Evolutionary conservation across 2,113 vertebrate species (phyloP).

Genomic region (Cyanoramphus novaezelandiae): DNA sequence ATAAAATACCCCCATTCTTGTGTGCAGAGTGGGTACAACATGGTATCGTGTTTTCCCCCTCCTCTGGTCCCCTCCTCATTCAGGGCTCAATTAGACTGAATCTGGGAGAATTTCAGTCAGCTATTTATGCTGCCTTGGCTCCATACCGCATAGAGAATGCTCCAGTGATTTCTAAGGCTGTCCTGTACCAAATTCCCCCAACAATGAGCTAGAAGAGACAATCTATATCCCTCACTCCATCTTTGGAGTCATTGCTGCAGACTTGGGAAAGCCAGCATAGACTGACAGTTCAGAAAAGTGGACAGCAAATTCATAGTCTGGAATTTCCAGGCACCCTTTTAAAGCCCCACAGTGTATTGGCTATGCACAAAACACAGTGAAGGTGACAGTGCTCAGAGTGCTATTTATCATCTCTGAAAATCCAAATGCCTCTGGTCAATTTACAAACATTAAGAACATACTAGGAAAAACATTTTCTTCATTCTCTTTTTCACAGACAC

Average conservation of each 20-base stretch:
- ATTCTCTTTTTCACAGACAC: not conserved
- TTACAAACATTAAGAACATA: not conserved
- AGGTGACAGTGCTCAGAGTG: not conserved
- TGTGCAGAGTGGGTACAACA: not conserved
- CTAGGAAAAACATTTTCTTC: not conserved
- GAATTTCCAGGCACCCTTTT: not conserved
- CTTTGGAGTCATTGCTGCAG: not conserved
- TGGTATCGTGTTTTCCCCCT: fast-evolving
- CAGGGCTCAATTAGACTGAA: not conserved
- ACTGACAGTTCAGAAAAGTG: not conserved
- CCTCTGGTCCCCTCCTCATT: not conserved
- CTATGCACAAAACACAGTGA: not conserved
- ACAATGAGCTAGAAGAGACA: not conserved
- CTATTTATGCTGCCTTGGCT: not conserved
- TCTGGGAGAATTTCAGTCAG: not conserved
- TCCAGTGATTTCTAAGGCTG: not conserved
- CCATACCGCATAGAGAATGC: not conserved
- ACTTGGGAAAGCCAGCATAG: not conserved
- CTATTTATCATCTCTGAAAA: not conserved
- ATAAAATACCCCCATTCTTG: not conserved
- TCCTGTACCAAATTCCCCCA: not conserved
- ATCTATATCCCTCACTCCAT: not conserved
- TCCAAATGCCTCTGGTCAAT: not conserved
- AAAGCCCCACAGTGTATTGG: not conserved
- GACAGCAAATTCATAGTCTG: not conserved